phyloP scores from a whole-genome alignment of 2,797 vertebrate genomes.

The Schizopygopsis malacanthus region DNA sequence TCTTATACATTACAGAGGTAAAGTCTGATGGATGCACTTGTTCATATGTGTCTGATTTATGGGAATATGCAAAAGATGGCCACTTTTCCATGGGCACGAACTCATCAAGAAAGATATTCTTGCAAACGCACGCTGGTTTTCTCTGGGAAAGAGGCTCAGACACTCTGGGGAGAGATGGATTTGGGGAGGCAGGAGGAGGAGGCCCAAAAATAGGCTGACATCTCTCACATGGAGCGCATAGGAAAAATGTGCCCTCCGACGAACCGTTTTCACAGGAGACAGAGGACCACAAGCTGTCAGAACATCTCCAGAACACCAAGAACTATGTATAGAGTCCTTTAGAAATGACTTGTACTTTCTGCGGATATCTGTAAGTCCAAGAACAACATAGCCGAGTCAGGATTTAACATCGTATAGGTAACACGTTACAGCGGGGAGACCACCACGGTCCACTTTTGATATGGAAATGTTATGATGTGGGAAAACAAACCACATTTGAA shows the following conservation, averaged over 20 bases:
- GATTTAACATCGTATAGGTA: background rate
- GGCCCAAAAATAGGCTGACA: slow-evolving; percentile 72
- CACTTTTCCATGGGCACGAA: slow-evolving; percentile 4
- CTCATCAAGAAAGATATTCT: slow-evolving; percentile 14
- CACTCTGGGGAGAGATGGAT: slow-evolving; percentile 72
- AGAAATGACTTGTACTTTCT: background rate
- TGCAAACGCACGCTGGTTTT: slow-evolving; percentile 45
- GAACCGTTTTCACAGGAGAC: slow-evolving; percentile 66
- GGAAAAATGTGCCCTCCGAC: slow-evolving; percentile 68
- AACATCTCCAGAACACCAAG: slow-evolving; percentile 21
- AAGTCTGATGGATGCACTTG: slow-evolving; percentile 36
- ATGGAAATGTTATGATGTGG: background rate
- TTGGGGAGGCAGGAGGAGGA: slow-evolving; percentile 69
- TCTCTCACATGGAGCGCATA: slow-evolving; percentile 62
- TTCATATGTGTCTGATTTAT: slow-evolving; percentile 31
- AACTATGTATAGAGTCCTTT: background rate
- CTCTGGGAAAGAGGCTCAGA: slow-evolving; percentile 76
- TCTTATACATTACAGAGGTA: background rate
- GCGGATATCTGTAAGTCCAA: background rate
- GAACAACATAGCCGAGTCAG: background rate
- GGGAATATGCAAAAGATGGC: background rate
- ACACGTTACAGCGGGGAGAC: background rate
- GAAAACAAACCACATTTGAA: background rate
- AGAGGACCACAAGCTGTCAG: slow-evolving; percentile 58
- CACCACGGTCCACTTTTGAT: background rate